Percentiles rank a stretch among this genome's conserved stretches.
Evolutionary conservation across 2,113 vertebrate species (phyloP).

Genomic region (Sceloporus undulatus): DNA sequence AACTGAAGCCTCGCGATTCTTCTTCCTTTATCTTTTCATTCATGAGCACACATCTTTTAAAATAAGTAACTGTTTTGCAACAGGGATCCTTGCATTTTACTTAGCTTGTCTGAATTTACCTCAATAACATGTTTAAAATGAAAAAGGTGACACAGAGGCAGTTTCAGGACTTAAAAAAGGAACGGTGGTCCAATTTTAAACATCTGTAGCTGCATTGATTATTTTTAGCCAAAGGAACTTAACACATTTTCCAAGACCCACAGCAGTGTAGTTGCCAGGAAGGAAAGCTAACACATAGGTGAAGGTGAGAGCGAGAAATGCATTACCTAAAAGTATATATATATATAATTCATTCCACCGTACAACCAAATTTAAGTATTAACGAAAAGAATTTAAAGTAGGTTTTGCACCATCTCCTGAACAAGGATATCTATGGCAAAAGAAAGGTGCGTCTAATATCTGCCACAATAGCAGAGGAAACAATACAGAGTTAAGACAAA

Average conservation of each 20-base stretch:
- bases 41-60: neutral
- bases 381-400: neutral
- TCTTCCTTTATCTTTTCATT: too few relatives aligned
- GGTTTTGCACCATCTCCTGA: too few relatives aligned
- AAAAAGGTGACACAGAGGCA: neutral
- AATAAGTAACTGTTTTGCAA: neutral
- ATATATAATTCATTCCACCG: conserved; percentile 10
- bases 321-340: neutral
- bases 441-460: neutral
- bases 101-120: neutral
- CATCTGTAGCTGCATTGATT: conserved; percentile 39
- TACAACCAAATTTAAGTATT: neutral
- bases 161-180: conserved; percentile 11
- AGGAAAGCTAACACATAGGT: conserved; percentile 10
- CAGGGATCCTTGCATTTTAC: neutral
- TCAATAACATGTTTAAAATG: conserved; percentile 22
- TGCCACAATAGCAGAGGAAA: too few relatives aligned
- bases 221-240: conserved; percentile 46
- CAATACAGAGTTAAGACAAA: neutral
- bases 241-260: conserved; percentile 37
- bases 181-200: conserved; percentile 37
- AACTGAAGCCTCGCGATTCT: too few relatives aligned
- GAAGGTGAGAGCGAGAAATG: conserved; percentile 25
- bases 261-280: conserved; percentile 1
- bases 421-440: neutral